Evolutionary conservation across 2,113 vertebrate genomes (phyloP).

Genomic region (Charina bottae): DNA sequence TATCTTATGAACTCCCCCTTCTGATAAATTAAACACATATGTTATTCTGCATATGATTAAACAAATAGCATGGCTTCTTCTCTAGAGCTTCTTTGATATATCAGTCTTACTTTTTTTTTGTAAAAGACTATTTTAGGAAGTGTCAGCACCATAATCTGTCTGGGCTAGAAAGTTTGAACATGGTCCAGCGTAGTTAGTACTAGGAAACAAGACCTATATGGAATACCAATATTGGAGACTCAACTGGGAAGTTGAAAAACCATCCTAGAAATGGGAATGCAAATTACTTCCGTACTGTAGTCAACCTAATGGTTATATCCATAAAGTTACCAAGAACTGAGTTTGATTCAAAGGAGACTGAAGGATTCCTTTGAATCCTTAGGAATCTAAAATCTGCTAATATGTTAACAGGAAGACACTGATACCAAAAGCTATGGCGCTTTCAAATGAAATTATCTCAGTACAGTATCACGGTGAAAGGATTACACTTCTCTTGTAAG

Average conservation of each 20-base stretch:
- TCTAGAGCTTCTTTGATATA: slow-evolving; percentile 41
- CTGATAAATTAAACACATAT: slow-evolving; percentile 57
- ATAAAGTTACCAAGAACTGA: too few relatives aligned
- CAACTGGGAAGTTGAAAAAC: neutral
- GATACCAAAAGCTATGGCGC: accelerated
- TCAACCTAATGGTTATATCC: too few relatives aligned
- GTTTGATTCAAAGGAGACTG: too few relatives aligned
- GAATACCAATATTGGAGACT: neutral
- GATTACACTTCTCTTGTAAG: neutral
- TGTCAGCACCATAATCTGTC: neutral
- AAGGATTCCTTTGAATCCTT: neutral
- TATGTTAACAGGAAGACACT: neutral
- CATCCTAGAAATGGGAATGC: too few relatives aligned
- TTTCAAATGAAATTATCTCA: neutral
- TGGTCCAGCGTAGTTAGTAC: neutral
- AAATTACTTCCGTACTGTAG: too few relatives aligned
- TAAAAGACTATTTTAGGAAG: slow-evolving; percentile 30
- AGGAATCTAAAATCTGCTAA: slow-evolving; percentile 10
- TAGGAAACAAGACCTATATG: neutral
- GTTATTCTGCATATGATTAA: slow-evolving; percentile 57
- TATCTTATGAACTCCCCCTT: slow-evolving; percentile 58
- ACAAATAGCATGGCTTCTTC: slow-evolving; percentile 46
- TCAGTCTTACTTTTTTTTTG: slow-evolving; percentile 20
- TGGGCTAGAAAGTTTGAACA: neutral
- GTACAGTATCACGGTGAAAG: neutral